Conservation (phyloP, 2,888 invertebrate species). For the Acrobasis suavella region DNA sequence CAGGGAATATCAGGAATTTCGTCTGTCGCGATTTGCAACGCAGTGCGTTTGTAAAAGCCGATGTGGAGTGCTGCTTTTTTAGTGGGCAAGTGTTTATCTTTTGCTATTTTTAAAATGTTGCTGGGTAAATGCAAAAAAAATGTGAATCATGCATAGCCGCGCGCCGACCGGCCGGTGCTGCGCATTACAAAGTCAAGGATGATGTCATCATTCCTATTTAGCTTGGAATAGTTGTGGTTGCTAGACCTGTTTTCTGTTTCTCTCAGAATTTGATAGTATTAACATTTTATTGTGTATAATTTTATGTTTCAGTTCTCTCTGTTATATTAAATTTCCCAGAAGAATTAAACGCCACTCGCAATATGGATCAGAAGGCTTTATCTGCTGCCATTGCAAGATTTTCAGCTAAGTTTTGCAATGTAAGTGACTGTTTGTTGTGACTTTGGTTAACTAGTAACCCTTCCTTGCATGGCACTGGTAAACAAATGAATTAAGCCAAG, state of each 20-base stretch:
- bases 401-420: constrained; percentile 77
- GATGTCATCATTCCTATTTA: constrained; percentile 6
- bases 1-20: not conserved
- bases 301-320: constrained; percentile 15
- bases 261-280: not conserved
- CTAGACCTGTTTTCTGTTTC: constrained; percentile 2
- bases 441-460: too few species aligned
- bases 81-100: not conserved
- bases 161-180: constrained; percentile 9
- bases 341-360: constrained; percentile 24
- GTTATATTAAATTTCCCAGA: constrained; percentile 11
- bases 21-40: not conserved
- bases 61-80: constrained; percentile 8
- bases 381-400: constrained; percentile 64
- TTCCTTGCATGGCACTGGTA: too few species aligned
- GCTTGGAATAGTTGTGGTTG: not conserved
- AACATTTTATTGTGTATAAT: not conserved
- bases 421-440: constrained; percentile 48
- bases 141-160: constrained; percentile 1
- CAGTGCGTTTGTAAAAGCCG: not conserved
- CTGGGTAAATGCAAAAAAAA: constrained; percentile 1
- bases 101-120: constrained; percentile 5
- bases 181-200: constrained; percentile 1
- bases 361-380: constrained; percentile 64
- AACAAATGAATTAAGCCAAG: too few species aligned